These are phyloP conservation scores for Cyclophora albipunctata DNA, from an alignment of 2,888 invertebrate genomes.

Conservation along the genomic window DNA sequence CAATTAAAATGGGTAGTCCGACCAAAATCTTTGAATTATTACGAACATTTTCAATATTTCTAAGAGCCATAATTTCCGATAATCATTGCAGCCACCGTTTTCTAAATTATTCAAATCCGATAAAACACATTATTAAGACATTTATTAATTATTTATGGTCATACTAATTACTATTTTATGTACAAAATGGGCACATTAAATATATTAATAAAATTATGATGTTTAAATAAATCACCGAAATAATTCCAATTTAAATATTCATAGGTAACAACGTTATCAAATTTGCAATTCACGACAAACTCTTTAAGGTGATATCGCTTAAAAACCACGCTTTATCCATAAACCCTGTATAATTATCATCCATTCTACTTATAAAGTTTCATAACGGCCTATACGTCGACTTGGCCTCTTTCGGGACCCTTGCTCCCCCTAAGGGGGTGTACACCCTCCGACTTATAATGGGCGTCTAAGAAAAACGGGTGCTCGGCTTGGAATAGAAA, in stretches of 20 bases:
- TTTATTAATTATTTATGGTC: not conserved
- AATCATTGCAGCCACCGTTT: too few relatives aligned
- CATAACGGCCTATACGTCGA: slow-evolving; percentile 75
- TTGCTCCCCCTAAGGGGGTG: slow-evolving; percentile 27
- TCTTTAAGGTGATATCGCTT: slow-evolving; percentile 59
- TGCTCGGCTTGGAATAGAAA: slow-evolving; percentile 73
- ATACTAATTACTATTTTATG: not conserved
- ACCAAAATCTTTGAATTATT: too few relatives aligned
- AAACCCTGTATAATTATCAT: slow-evolving; percentile 72
- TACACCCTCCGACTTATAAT: slow-evolving; percentile 61
- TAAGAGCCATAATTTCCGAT: too few relatives aligned
- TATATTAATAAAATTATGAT: not conserved
- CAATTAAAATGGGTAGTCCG: too few relatives aligned
- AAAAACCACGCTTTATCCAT: slow-evolving; percentile 66
- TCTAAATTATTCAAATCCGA: not conserved
- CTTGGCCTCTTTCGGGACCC: slow-evolving; percentile 67
- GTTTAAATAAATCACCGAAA: not conserved
- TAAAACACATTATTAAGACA: not conserved
- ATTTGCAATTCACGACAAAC: slow-evolving; percentile 46
- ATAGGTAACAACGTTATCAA: slow-evolving; percentile 13
- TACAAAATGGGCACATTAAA: too few relatives aligned
- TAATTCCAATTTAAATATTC: slow-evolving; percentile 13
- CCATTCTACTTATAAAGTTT: slow-evolving; percentile 75
- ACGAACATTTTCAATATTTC: too few relatives aligned
- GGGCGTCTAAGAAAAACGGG: slow-evolving; percentile 74